Evolutionary conservation across 2,113 vertebrate genomes (phyloP), one percentile per base, ranked within the genome.

Genomic region (Capra hircus): DNA sequence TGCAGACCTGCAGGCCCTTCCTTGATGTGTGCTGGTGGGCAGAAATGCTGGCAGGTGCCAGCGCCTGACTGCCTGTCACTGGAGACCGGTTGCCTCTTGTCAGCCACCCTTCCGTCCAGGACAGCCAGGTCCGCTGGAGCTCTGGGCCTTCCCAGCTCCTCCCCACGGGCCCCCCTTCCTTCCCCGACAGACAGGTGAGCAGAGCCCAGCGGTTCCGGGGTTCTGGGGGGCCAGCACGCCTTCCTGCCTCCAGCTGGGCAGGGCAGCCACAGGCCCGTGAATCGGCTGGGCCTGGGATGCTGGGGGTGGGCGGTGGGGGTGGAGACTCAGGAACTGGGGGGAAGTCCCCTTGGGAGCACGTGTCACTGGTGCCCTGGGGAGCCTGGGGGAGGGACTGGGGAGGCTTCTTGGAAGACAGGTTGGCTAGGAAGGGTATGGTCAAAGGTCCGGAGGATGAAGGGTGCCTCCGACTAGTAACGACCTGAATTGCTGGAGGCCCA

Each of bases 31-130:
- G 15, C 2, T 1, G 40, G 17, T 1, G 30, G 50, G 64, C 93
- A 81, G 53, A 14, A 19, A 23, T 0, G 80, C 28, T 74, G 94
- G 90, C 94, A 97, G 94, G 95, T 92, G 97, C 85, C 57, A 1
- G 59, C 0, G 1, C 85, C 98, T n/a, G 45, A 28, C 86, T 0
- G 45, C 93, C 95, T 77, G 74, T 67, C 91, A 9, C 62, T 27
- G 92, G 83, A 45, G 94, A 4, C 92, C 81, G 36, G 78, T 95
- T 91, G 96, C 90, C 60, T 81, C 92, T 94, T 60, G 89, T 91
- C 96, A 96, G 59, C 89, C 48, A 36, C 74, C 59, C 45, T 23
- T 23, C 88, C 21, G 43, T 59, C 60, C 36, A 4, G 80, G 88
- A 74, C 84, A 52, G 91, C 40, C 53, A 36, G 92, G 53, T 48